Conservation (phyloP, 2,797 vertebrate species). For the Cryptoprocta ferox region DNA sequence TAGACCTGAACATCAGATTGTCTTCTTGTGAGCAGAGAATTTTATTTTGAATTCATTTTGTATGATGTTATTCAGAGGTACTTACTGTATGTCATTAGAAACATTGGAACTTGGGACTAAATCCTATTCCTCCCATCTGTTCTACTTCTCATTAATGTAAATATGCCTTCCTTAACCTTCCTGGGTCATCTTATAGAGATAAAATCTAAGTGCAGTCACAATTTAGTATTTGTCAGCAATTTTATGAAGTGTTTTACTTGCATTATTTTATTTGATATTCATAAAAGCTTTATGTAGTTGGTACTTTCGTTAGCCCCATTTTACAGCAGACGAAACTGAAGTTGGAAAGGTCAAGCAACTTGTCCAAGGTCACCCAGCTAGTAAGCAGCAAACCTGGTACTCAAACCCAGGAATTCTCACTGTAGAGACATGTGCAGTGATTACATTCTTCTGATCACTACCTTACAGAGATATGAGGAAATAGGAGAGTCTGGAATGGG, state of each 20-base stretch:
- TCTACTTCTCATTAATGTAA: conserved; percentile 1
- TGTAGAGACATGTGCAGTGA: not conserved
- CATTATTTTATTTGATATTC: not conserved
- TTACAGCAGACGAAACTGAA: conserved; percentile 13
- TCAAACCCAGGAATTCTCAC: not conserved
- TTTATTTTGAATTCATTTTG: conserved; percentile 38
- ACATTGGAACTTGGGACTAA: not conserved
- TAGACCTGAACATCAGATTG: not conserved
- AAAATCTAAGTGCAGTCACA: not conserved
- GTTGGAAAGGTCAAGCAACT: not conserved
- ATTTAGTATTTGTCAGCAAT: not conserved
- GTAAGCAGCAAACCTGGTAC: not conserved
- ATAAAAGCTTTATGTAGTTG: not conserved
- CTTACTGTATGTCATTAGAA: conserved; percentile 1
- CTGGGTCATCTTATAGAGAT: not conserved
- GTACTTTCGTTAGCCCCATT: not conserved
- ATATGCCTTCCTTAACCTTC: not conserved
- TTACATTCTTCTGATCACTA: not conserved
- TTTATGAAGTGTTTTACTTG: not conserved
- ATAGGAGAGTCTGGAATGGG: not conserved
- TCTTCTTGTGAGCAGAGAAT: not conserved
- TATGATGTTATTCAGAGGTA: not conserved
- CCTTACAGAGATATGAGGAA: not conserved
- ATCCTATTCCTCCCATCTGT: not conserved
- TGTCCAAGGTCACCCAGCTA: not conserved